These are phyloP conservation scores for Myxocyprinus asiaticus DNA, from an alignment of 2,113 vertebrate genomes.

Conservation along the genomic window DNA sequence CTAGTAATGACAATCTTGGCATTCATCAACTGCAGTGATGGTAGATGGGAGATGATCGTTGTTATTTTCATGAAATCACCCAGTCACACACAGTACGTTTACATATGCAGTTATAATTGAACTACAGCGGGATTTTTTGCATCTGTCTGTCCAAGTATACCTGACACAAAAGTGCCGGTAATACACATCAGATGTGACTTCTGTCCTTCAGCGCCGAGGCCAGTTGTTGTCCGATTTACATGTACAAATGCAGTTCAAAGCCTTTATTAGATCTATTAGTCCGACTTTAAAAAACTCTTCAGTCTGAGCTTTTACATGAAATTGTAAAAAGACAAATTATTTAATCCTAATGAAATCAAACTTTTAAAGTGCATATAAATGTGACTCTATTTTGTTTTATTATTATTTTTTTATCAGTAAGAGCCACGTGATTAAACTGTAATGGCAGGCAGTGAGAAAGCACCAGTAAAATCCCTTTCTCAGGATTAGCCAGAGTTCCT, in stretches of 20 bases:
- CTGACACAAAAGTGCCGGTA: not conserved
- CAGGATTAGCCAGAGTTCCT: conserved; percentile 42
- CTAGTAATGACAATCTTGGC: not conserved
- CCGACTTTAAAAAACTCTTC: too few species aligned
- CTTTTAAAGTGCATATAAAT: not conserved
- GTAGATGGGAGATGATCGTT: not conserved
- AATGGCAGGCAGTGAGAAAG: conserved; percentile 4
- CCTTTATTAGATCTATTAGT: too few species aligned
- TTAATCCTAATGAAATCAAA: too few species aligned
- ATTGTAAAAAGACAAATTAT: too few species aligned
- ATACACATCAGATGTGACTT: too few species aligned
- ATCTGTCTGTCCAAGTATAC: not conserved
- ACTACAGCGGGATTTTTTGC: too few species aligned
- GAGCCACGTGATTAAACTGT: conserved; percentile 19
- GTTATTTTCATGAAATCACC: not conserved
- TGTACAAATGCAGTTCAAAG: too few species aligned
- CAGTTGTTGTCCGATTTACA: too few species aligned
- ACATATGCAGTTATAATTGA: too few species aligned
- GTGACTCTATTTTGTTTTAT: conserved; percentile 15
- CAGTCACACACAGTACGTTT: not conserved
- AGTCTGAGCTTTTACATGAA: too few species aligned
- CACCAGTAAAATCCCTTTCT: conserved; percentile 19
- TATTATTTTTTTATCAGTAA: conserved; percentile 19
- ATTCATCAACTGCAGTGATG: not conserved
- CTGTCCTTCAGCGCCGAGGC: too few species aligned